Base-by-base conservation (phyloP, 2,888 invertebrate species). In the Glaucopsyche alexis region DNA sequence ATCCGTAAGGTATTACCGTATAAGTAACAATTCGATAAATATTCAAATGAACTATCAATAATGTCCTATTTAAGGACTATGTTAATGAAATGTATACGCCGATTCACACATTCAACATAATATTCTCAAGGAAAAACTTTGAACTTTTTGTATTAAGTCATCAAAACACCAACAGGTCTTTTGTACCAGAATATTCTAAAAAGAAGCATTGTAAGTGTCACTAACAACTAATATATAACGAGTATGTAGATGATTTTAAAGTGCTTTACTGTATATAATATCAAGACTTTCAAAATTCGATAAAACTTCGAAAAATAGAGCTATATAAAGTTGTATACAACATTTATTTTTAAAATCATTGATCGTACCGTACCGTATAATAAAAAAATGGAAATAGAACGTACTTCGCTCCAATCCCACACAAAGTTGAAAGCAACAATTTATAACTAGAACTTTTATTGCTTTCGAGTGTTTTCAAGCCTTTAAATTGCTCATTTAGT, bases 101-200 rank as follows among this genome's bases (percentile, higher is more conserved):
- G 45, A 42, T 67, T 45, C n/a, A 66, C 16, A 66, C n/a, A 29
- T 49, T 47, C 13, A 47, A 49, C 14, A 67, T 47, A 69, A 49
- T 14, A 29, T 78, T 79, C 82, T 78, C 82, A 83, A 86, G 83
- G 82, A 78, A 78, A 81, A 79, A 67, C 78, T 80, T 81, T 80
- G 81, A 82, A 82, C 80, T 79, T 80, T 75, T 60, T 60, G 60
- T 38, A 60, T 38, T 13, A 38, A 14, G 60, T 60, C 60, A 60
- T 14, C 14, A 60, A 13, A 60, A 60, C 42, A 66, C 19, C n/a
- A 13, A 42, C 42, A 42, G 42, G 66, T 66, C n/a, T 66, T n/a
- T 60, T 29, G 60, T 14, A 29, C 60, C 14, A 66, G 40, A 42
- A 66, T 8, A 40, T 42, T 60, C 60, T 29, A 60, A 38, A 14